Base-by-base conservation (phyloP, 2,113 vertebrate species). In the Marmota flaviventris region DNA sequence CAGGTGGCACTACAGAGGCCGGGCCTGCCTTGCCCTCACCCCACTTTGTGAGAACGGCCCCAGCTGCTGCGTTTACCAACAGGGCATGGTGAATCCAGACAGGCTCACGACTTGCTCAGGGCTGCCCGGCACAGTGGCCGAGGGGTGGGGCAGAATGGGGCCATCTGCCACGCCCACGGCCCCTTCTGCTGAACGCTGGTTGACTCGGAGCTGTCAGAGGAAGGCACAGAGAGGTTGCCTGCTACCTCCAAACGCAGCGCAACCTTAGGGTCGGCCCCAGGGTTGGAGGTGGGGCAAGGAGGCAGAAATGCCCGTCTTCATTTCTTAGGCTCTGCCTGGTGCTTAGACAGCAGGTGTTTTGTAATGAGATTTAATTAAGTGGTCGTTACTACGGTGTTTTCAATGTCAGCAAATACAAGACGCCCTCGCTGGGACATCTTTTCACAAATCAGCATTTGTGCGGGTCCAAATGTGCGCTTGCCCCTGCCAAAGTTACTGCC, bases 201-300 rank as follows among this genome's bases (percentile, higher is more conserved):
- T 53, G 77, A 27, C 34, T 39, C 84, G 10, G 5, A 72, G 32
- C 58, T 8, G 18, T 39, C n/a, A 12, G 32, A 17, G 85, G 22
- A 69, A 56, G 53, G 20, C 48, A 17, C 2, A 32, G 25, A 16
- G 42, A 1, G 5, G 0, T 24, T 4, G 18, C 48, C 56, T 39
- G 22, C 53, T 17, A 0, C 48, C 69, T 48, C 48, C 56, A 87
- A 48, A 8, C 32, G 32, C 25, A 18, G 24, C 7, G 0, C 14
- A 0, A 0, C 17, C n/a, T 20, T 58, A 42, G 12, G 12, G 24
- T 85, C 63, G 0, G 1, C 37, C 5, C 61, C 0, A 45, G 17
- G 12, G 25, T 3, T 20, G 39, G 22, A 65, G 8, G 39, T 13
- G 61, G 24, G 61, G 61, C 61, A 8, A 63, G 61, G 61, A 1